Evolutionary conservation across 2,888 invertebrate species (phyloP).

Genomic region (Phengaris alcon): DNA sequence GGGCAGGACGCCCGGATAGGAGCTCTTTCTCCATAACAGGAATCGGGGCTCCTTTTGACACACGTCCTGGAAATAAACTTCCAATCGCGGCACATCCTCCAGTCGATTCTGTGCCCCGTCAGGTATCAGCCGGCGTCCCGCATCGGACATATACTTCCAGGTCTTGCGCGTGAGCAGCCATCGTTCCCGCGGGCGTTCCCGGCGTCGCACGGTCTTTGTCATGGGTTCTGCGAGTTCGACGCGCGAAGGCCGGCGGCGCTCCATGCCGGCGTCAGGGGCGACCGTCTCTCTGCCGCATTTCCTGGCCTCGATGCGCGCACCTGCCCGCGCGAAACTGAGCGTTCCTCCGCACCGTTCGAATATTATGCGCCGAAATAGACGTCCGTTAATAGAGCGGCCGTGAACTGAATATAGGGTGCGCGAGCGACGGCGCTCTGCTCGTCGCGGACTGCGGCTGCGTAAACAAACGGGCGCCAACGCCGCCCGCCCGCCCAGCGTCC

Average conservation of each 20-base stretch:
- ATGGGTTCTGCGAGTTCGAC: slow-evolving; percentile 63
- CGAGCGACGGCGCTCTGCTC: slow-evolving; percentile 53
- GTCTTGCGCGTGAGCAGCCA: slow-evolving; percentile 94
- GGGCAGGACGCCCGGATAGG: slow-evolving; percentile 86
- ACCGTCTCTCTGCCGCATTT: slow-evolving; percentile 47
- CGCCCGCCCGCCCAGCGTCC: slow-evolving; percentile 44
- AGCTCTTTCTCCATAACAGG: slow-evolving; percentile 89
- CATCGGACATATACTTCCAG: slow-evolving; percentile 96
- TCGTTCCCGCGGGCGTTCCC: slow-evolving; percentile 83
- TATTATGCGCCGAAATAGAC: slow-evolving; percentile 74
- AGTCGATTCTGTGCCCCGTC: slow-evolving; percentile 85
- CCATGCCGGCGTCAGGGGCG: slow-evolving; percentile 50
- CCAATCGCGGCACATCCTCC: slow-evolving; percentile 89
- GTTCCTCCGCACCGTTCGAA: slow-evolving; percentile 65
- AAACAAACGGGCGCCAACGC: slow-evolving; percentile 54
- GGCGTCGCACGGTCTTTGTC: slow-evolving; percentile 76
- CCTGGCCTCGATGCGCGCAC: slow-evolving; percentile 61
- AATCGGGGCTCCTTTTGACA: slow-evolving; percentile 89
- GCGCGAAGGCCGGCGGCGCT: slow-evolving; percentile 61
- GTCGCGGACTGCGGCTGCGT: slow-evolving; percentile 49
- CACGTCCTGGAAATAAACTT: slow-evolving; percentile 90
- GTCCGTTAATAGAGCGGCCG: slow-evolving; percentile 75
- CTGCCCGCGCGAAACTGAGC: slow-evolving; percentile 70
- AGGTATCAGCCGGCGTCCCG: slow-evolving; percentile 91
- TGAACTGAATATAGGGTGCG: slow-evolving; percentile 73